Evolutionary conservation across 2,888 invertebrate species (phyloP).

Genomic region (Lithosia quadra): DNA sequence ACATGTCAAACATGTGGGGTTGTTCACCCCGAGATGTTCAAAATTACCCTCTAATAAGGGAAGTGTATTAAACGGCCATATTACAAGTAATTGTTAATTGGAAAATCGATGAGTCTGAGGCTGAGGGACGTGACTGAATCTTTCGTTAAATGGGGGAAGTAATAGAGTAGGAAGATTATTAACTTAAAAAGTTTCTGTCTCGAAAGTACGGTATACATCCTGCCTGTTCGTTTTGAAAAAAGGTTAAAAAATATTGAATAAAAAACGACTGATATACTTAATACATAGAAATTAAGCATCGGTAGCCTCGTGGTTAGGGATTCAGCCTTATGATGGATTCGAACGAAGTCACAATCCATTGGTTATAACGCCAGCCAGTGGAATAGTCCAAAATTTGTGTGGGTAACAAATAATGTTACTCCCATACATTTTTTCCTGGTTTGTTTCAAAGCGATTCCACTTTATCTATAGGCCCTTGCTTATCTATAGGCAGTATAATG

Average conservation of each 20-base stretch:
- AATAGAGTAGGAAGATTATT: background rate
- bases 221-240: background rate
- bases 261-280: no score
- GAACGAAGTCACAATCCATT: no score
- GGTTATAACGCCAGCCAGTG: no score
- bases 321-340: no score
- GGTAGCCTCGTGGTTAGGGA: no score
- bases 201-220: background rate
- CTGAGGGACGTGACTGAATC: background rate
- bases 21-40: constrained; percentile 64
- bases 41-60: constrained; percentile 71
- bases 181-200: background rate
- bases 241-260: background rate
- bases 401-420: no score
- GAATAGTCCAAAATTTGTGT: no score
- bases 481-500: no score
- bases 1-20: constrained; percentile 72
- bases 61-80: constrained; percentile 66
- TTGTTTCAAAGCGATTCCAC: no score
- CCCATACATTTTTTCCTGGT: no score
- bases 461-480: no score
- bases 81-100: constrained; percentile 67
- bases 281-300: no score
- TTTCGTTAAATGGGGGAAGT: background rate
- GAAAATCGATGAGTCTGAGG: constrained; percentile 49